Conservation (phyloP, 2,113 vertebrate species). For the Nicator chloris region DNA sequence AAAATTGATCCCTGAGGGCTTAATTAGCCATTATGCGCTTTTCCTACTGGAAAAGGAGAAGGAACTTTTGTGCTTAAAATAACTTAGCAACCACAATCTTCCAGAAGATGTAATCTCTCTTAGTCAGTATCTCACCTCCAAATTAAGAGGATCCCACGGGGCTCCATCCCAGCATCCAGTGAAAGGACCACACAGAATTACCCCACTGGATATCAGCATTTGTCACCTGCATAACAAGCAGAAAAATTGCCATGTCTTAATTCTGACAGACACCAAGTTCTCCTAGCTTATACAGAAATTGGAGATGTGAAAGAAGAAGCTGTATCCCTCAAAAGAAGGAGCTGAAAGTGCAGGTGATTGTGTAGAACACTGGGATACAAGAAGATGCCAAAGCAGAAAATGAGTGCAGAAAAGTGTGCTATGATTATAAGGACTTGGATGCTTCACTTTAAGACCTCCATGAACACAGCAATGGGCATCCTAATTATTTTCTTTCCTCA, state of each 20-base stretch:
- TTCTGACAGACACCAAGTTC: not conserved
- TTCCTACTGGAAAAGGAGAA: constrained; percentile 20
- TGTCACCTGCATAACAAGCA: not conserved
- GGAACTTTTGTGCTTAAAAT: constrained; percentile 41
- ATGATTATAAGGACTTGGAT: not conserved
- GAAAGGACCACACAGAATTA: not conserved
- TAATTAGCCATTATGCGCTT: constrained; percentile 60
- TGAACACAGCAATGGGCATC: not conserved
- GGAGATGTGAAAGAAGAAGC: not conserved
- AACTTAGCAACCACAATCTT: constrained; percentile 42
- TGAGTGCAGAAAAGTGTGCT: not conserved
- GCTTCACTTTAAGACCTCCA: not conserved
- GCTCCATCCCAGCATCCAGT: not conserved
- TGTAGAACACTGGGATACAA: not conserved
- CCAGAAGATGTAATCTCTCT: constrained; percentile 22
- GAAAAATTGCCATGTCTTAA: not conserved
- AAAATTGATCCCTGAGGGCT: constrained; percentile 66
- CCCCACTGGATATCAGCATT: not conserved
- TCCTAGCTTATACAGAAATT: not conserved
- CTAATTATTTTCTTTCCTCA: not conserved
- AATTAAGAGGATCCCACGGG: constrained; percentile 12
- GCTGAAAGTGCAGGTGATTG: not conserved
- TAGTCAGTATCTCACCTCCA: not conserved
- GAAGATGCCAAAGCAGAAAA: not conserved
- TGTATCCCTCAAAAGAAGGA: not conserved